Base-by-base conservation (phyloP, 2,888 invertebrate genomes). In the Ectobius pallidus region DNA sequence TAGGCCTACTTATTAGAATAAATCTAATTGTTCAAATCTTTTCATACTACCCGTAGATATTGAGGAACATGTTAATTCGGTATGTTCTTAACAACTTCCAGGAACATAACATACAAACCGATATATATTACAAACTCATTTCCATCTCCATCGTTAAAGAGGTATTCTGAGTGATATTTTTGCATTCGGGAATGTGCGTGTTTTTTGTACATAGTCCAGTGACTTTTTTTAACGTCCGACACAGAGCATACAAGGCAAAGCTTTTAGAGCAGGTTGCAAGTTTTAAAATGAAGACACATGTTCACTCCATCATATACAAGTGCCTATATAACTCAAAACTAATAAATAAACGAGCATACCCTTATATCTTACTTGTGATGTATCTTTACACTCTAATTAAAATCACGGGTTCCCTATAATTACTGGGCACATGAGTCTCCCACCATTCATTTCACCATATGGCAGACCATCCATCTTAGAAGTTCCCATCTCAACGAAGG, bases 341-440 rank as follows among this genome's bases (percentile, higher is more conserved):
- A 65, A 65, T 65, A 65, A 65, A 65, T 65, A 65, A 65, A 22
- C 25, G 11, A 20, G 4, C 27, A 16, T 42, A 65, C 22, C 27
- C 63, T 65, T 65, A 63, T 39, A 39, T 63, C 22, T 42, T 20
- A 63, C 39, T 30, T 63, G 20, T 63, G 20, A 20, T 22, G 39
- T 11, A 69, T 39, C 22, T 22, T 32, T 18, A 32, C 61, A 18
- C 61, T 61, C 69, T 75, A 75, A 75, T 75, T 75, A 75, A 69
- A 70, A 75, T 69, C 73, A 63, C 73, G 27, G 69, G 30, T 69
- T 65, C 71, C 71, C 75, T 75, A 69, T 75, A 75, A 75, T 75
- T 75, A 75, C 69, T 22, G 44, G 27, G 25, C 61, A 25, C 65
- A 44, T 18, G 65, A 65, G 27, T 65, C 44, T 25, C n/a, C 18